Base-by-base conservation (phyloP, 2,888 invertebrate genomes). In the Eulithis prunata region DNA sequence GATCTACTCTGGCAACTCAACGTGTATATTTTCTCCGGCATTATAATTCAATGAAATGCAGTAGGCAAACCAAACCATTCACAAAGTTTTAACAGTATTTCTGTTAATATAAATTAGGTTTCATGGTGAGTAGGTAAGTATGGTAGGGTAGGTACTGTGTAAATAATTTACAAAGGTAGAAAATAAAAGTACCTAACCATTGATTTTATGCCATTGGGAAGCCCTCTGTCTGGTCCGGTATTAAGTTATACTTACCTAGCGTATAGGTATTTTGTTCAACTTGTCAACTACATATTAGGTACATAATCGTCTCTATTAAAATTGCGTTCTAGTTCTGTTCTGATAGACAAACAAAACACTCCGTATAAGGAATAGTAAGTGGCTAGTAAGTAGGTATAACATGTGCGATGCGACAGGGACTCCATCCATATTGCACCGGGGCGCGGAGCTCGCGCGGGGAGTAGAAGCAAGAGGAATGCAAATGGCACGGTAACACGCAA, bases 1-100 rank as follows among this genome's bases (percentile, higher is more conserved):
- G 68, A 64, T 68, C 64, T 55, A 55, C 64, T 52, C 62, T 58
- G 55, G 56, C 61, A 65, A 66, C 47, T 72, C 64, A 64, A 68
- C 56, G 63, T 69, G 57, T 55, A 36, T 52, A 61, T 64, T 61
- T 57, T 63, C 41, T 53, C 32, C 45, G 11, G 47, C n/a, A n/a
- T 45, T 45, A 4, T n/a, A 45, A 45, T 45, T 21, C 49, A 21
- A 49, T 21, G 21, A 21, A 49, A 21, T 49, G 21, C 49, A 21
- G 21, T 49, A 1, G 14, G 21, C 21, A 21, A 49, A 11, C 14
- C 21, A 21, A 49, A 11, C 14, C 21, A 49, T 21, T 49, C 21
- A 49, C 49, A 49, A 32, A 32, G 32, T 32, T n/a, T n/a, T 32
- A 32, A 32, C 32, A 32, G 32, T 32, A 32, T 32, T 32, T 32